Evolutionary conservation across 2,888 invertebrate species (phyloP), one percentile per base, ranked within the genome.

Genomic region (Horisme vitalbata): DNA sequence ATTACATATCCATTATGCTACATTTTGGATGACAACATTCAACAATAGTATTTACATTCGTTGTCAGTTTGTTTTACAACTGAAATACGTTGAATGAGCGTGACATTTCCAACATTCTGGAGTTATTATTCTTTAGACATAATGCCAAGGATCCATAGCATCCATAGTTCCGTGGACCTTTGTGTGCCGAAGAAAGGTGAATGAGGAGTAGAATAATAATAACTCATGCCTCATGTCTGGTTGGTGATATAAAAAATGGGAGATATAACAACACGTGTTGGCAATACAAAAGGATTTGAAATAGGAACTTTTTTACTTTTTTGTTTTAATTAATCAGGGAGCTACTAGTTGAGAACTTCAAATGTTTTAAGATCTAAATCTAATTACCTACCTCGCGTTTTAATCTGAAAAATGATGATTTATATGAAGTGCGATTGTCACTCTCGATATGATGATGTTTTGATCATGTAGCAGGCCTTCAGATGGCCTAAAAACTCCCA

Each of bases 61-160:
- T 82, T 83, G 88, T 87, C 86, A 89, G 88, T 87, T 87, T 88
- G 87, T 88, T 88, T 87, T 87, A 86, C 85, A 83, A 83, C 79
- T 80, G 74, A 83, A 86, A 85, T 78, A 75, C 79, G 79, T 80
- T 84, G 82, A 85, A 86, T 83, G 74, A 79, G 81, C 79, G 78
- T 77, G 84, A 78, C 81, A 84, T 84, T 84, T 77, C 76, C 66
- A 75, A 73, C 78, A 79, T 84, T 79, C 74, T 74, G 66, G 63
- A 43, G 77, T 73, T 81, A 34, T 83, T 80, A 79, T 81, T 68
- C 71, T 73, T 77, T 75, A 68, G 72, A 81, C 80, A 82, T 80
- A 80, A 84, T 84, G 83, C 82, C 77, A 73, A 67, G 74, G 71
- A 57, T 64, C 82, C 76, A 81, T 84, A 79, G 84, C 79, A 56